A percentile compares a stretch with the other conserved stretches of the same genome.
phyloP scores from a whole-genome alignment of 2,797 vertebrate genomes.

The Philypnodon macrostomus region DNA sequence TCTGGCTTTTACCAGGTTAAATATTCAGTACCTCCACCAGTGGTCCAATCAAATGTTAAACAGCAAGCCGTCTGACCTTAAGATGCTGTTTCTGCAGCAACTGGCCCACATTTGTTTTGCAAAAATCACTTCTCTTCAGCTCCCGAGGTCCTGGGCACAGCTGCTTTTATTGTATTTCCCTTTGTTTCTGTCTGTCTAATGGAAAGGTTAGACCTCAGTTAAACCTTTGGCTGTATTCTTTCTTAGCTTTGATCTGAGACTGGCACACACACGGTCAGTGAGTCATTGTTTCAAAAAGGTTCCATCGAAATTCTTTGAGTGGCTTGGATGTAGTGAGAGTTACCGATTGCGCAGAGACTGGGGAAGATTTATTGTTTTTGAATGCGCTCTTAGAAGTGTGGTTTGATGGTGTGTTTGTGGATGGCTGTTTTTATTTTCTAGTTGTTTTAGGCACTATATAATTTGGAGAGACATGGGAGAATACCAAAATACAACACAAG shows the following conservation, averaged over 20 bases:
- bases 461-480: neutral
- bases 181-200: constrained; percentile 32
- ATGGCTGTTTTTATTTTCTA: neutral
- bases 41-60: constrained; percentile 28
- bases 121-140: constrained; percentile 41
- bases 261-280: constrained; percentile 51
- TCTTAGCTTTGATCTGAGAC: constrained; percentile 43
- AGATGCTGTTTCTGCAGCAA: constrained; percentile 43
- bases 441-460: neutral
- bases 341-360: constrained; percentile 23
- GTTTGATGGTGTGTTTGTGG: neutral
- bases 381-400: constrained; percentile 6
- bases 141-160: constrained; percentile 38
- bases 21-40: no score
- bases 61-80: constrained; percentile 40
- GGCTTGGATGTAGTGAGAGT: constrained; percentile 28
- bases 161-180: constrained; percentile 33
- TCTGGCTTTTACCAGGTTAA: no score
- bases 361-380: constrained; percentile 12
- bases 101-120: constrained; percentile 40
- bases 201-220: constrained; percentile 21
- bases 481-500: no score
- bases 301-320: constrained; percentile 43
- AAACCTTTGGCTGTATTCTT: constrained; percentile 30
- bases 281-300: constrained; percentile 43